Conservation (phyloP, 2,888 invertebrate genomes). For the Folsomia candida region DNA sequence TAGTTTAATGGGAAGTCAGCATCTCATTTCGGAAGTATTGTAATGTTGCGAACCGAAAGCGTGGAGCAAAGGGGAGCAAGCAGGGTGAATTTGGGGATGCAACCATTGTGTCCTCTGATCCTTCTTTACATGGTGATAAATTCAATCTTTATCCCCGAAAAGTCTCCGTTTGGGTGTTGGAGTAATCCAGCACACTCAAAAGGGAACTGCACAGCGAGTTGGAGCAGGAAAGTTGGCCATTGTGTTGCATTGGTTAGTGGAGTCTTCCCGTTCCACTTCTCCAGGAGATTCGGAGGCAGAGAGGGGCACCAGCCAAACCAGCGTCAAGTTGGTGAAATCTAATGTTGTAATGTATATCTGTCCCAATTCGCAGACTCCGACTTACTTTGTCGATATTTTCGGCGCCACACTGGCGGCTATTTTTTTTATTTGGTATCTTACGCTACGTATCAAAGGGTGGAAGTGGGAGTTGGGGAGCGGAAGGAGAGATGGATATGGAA, state of each 20-base stretch:
- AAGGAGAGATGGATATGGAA: slow-evolving; percentile 14
- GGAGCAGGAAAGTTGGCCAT: slow-evolving; percentile 10
- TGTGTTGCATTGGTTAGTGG: background rate
- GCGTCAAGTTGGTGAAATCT: slow-evolving; percentile 42
- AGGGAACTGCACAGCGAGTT: background rate
- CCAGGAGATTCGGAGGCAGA: background rate
- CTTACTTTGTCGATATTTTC: slow-evolving; percentile 48
- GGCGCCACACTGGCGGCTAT: slow-evolving; percentile 48
- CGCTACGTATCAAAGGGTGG: slow-evolving; percentile 9
- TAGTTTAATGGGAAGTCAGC: background rate
- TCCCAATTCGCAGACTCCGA: slow-evolving; percentile 49
- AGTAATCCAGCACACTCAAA: background rate
- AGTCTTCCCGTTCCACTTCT: background rate
- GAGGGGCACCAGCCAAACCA: slow-evolving; percentile 13
- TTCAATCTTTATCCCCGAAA: slow-evolving; percentile 23
- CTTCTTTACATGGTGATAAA: slow-evolving; percentile 35
- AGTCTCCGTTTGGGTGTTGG: slow-evolving; percentile 11
- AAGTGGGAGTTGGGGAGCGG: slow-evolving; percentile 21
- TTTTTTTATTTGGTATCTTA: slow-evolving; percentile 37
- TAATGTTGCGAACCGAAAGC: background rate
- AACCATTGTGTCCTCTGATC: slow-evolving; percentile 19
- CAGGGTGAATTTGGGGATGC: slow-evolving; percentile 16
- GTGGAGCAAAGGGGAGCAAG: background rate
- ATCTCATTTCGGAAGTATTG: background rate
- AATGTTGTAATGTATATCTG: slow-evolving; percentile 26